Evolutionary conservation across 2,888 invertebrate genomes (phyloP), one percentile per base, ranked within the genome.

Genomic region (Pomacea canaliculata): DNA sequence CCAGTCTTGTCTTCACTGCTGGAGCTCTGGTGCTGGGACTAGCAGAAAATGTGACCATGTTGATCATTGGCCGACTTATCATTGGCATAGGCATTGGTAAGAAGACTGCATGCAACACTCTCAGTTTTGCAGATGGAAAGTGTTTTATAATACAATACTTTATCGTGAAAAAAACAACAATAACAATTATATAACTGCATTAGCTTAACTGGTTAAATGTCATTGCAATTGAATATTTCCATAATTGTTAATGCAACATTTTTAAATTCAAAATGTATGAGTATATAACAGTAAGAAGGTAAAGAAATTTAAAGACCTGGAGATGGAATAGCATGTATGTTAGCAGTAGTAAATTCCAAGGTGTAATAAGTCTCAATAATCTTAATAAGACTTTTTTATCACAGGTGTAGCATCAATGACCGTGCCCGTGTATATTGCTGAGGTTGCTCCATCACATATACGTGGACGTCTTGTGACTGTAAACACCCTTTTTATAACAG

Each of bases 381-480:
- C 37, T 37, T 19, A n/a, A 56, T 67, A 37, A 56, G 12, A 12
- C 0, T 5, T 67, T 19, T 19, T 16, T n/a, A 49, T 19, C 23
- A 18, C 82, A 92, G 92, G 92, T 51, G 81, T 92, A 56, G 91
- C 92, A 13, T 92, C 92, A 7, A 93, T 92, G 92, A 92, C 92
- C 62, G 92, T 93, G 7, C 93, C 93, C 5, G 91, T 93, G 86
- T 93, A 93, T 85, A 92, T 93, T 63, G 92, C 92, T 48, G 93
- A 93, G 86, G 90, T 91, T 72, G 91, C 93, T 0, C 92, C 93
- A 5, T 81, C 91, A 8, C 88, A 91, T 70, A 84, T 91, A 46
- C 87, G 93, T 51, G 93, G 93, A 46, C 85, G 89, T 12, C 87
- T 93, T 62, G 92, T 93, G 48, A 92, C 93, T 0, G 81, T 92